Evolutionary conservation across 1,140 invertebrate genomes (phyloP).

Genomic region (Cotesia chilonis): DNA sequence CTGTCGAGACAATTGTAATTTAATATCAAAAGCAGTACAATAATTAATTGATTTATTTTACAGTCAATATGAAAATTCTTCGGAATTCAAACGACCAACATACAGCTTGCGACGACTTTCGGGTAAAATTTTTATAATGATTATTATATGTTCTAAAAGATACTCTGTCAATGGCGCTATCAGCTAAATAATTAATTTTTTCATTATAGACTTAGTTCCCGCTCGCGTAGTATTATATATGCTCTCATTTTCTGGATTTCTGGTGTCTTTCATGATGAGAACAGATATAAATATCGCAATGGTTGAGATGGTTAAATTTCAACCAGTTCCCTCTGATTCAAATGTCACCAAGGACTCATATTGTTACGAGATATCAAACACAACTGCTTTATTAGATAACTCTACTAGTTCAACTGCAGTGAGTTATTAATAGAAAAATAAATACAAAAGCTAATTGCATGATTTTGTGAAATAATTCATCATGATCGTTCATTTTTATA

Average conservation of each 20-base stretch:
- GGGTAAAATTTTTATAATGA: background rate
- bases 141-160: too few species aligned
- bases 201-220: constrained; percentile 65
- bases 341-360: constrained; percentile 43
- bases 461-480: background rate
- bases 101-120: background rate
- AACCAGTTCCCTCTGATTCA: constrained; percentile 42
- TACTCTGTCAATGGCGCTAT: too few species aligned
- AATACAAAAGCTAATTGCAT: background rate
- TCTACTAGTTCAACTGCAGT: constrained; percentile 41
- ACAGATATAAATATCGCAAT: constrained; percentile 78
- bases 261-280: constrained; percentile 81
- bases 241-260: constrained; percentile 76
- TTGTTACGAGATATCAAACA: constrained; percentile 51
- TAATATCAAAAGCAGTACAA: too few species aligned
- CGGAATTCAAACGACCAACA: too few species aligned
- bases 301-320: constrained; percentile 72
- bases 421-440: background rate
- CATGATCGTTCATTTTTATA: background rate
- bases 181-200: background rate
- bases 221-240: constrained; percentile 75
- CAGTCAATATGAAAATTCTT: background rate
- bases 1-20: too few species aligned
- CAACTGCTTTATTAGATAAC: constrained; percentile 35
- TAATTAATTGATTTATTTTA: constrained; percentile 10